phyloP scores from a whole-genome alignment of 2,113 vertebrate genomes.

The Piprites chloris region DNA sequence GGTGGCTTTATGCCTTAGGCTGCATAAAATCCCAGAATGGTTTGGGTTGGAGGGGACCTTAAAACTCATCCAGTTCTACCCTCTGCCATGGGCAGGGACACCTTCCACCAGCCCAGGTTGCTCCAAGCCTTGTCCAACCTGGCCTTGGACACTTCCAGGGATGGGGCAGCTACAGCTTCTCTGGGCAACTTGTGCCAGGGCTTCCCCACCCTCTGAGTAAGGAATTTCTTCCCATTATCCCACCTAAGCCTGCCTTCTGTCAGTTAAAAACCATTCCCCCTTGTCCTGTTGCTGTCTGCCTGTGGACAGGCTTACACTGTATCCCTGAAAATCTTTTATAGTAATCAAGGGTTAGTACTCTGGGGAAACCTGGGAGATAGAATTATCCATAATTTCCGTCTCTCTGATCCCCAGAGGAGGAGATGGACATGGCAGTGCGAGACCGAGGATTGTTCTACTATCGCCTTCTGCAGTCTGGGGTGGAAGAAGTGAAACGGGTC shows the following conservation, averaged over 20 bases:
- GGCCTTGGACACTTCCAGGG: not conserved
- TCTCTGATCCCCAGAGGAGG: constrained; percentile 82
- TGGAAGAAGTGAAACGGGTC: constrained; percentile 77
- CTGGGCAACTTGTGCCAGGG: not conserved
- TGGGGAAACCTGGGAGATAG: not conserved
- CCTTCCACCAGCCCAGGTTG: not conserved
- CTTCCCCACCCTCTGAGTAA: not conserved
- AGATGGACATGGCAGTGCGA: constrained; percentile 87
- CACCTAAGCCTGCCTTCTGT: not conserved
- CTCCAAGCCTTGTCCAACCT: not conserved
- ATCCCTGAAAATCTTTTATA: not conserved
- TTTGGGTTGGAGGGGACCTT: not conserved
- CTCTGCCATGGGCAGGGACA: not conserved
- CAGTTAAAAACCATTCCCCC: not conserved
- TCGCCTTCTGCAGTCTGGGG: constrained; percentile 83
- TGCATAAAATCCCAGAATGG: not conserved
- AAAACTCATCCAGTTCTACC: not conserved
- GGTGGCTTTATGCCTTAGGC: not conserved
- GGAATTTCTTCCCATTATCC: not conserved
- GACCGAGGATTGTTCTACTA: constrained; percentile 93
- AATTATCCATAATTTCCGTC: not conserved
- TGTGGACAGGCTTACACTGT: not conserved
- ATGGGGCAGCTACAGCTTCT: not conserved
- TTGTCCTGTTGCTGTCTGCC: not conserved
- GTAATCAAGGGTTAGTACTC: not conserved